Conservation (phyloP, 2,113 vertebrate genomes). For the Zootoca vivipara region DNA sequence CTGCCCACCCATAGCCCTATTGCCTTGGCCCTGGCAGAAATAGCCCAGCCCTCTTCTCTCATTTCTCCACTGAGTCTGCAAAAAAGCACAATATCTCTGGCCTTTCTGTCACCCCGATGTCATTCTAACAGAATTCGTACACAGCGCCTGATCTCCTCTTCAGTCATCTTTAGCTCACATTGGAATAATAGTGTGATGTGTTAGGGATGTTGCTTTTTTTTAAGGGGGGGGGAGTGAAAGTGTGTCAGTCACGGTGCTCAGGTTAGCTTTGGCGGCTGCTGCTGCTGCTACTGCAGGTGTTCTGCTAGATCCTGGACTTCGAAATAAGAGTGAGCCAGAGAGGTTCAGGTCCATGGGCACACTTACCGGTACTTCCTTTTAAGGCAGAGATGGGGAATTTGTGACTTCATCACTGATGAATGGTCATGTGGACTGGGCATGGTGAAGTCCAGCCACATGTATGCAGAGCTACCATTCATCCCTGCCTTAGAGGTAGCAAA, state of each 20-base stretch:
- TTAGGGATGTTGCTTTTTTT: background rate
- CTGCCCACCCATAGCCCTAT: background rate
- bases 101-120: background rate
- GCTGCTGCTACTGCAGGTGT: background rate
- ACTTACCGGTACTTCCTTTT: too few species aligned
- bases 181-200: background rate
- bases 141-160: background rate
- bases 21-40: background rate
- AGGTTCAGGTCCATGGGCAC: background rate
- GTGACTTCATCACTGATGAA: too few species aligned
- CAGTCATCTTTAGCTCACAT: background rate
- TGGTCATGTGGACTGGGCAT: too few species aligned
- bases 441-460: too few species aligned
- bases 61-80: background rate
- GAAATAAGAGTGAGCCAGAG: background rate
- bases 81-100: background rate
- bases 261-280: background rate
- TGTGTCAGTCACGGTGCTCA: background rate
- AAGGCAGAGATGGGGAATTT: too few species aligned
- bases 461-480: background rate
- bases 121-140: background rate
- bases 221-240: background rate
- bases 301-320: background rate
- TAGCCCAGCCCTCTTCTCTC: background rate
- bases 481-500: background rate